These are phyloP conservation scores for Machaerirhynchus nigripectus DNA, from an alignment of 2,113 vertebrate species.

Conservation along the genomic window DNA sequence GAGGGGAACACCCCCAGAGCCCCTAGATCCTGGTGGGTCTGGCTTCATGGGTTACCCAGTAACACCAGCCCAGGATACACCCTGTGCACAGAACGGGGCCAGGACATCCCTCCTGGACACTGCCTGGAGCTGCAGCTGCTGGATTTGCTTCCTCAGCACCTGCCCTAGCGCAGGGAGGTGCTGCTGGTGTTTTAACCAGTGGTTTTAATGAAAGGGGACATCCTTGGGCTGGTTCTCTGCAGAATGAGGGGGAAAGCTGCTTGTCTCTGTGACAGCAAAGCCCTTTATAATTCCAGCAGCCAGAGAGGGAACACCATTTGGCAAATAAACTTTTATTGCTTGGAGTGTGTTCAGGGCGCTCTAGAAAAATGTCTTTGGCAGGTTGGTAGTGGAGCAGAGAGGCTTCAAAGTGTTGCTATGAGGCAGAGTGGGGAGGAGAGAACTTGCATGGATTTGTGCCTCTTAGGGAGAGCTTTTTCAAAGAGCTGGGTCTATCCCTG, in stretches of 20 bases:
- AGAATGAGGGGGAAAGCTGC: not conserved
- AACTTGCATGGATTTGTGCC: not conserved
- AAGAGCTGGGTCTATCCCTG: not conserved
- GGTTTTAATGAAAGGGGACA: not conserved
- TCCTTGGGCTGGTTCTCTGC: not conserved
- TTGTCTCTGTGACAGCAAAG: not conserved
- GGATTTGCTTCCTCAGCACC: accelerated
- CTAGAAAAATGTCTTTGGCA: not conserved
- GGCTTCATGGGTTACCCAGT: not conserved
- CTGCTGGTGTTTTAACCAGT: not conserved
- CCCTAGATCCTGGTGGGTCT: not conserved
- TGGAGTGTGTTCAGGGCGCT: not conserved
- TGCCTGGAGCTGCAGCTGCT: not conserved
- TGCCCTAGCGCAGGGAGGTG: not conserved
- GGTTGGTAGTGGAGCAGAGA: not conserved
- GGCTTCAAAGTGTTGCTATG: not conserved
- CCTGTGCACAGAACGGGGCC: accelerated
- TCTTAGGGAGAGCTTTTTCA: not conserved
- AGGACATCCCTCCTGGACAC: not conserved
- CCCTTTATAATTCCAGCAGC: not conserved
- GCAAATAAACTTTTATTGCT: not conserved
- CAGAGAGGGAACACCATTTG: not conserved
- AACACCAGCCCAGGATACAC: not conserved
- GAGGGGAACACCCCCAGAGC: not conserved
- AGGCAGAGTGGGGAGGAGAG: not conserved